These are phyloP conservation scores for Acipenser transmontanus DNA, from an alignment of 2,797 vertebrate genomes.

Conservation along the genomic window DNA sequence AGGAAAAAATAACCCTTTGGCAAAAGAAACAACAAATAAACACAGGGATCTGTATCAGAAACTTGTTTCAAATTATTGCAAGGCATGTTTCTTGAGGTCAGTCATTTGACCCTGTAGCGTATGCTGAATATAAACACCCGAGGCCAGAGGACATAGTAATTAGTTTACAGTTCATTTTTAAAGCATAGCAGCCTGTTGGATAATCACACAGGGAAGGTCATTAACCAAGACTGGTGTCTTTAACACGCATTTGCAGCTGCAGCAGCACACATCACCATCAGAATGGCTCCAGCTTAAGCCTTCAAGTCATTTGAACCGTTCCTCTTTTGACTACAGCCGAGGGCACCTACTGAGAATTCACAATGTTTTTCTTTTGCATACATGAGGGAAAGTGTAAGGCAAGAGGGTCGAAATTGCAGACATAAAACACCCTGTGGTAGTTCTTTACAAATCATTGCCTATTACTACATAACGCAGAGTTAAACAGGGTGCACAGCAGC, in stretches of 20 bases:
- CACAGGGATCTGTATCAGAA: constrained; percentile 60
- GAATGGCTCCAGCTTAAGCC: constrained; percentile 38
- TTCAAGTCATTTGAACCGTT: constrained; percentile 32
- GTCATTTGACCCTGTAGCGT: constrained; percentile 77
- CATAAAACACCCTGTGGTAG: constrained; percentile 31
- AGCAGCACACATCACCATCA: constrained; percentile 38
- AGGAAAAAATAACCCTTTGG: constrained; percentile 43
- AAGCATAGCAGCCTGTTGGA: constrained; percentile 60
- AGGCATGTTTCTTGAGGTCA: constrained; percentile 48
- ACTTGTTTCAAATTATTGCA: constrained; percentile 56
- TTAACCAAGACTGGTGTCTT: constrained; percentile 63
- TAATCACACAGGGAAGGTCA: constrained; percentile 64
- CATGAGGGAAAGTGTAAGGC: constrained; percentile 21
- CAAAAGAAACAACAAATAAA: constrained; percentile 57
- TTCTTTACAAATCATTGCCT: constrained; percentile 41
- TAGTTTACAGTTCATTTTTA: constrained; percentile 73
- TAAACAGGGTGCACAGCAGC: constrained; percentile 11
- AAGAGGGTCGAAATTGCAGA: constrained; percentile 36
- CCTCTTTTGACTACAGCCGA: constrained; percentile 23
- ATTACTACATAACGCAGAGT: constrained; percentile 11
- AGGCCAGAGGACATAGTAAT: constrained; percentile 70
- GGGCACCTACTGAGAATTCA: constrained; percentile 24
- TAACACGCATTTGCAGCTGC: constrained; percentile 41
- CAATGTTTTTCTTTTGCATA: constrained; percentile 27
- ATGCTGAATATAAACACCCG: constrained; percentile 82